phyloP scores from a whole-genome alignment of 1,140 invertebrate genomes.

The Trichonephila inaurata region DNA sequence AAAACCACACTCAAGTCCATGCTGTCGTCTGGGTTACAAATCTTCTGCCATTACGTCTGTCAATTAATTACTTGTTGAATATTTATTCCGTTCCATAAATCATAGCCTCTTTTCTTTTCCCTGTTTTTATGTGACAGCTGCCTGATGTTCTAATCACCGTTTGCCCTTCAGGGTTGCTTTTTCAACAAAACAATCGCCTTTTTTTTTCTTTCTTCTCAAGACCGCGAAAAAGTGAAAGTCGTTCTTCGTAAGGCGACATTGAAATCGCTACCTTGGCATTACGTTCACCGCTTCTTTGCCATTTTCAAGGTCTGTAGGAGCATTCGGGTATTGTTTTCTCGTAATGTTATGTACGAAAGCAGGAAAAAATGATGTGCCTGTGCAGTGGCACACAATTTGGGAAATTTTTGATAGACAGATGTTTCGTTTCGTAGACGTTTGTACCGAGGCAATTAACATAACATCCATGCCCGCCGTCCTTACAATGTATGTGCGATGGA shows the following conservation, averaged over 20 bases:
- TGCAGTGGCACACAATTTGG: background rate
- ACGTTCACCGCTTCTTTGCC: background rate
- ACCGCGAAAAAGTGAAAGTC: slow-evolving; percentile 15
- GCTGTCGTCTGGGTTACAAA: background rate
- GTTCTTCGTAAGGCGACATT: background rate
- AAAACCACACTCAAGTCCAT: too few species aligned
- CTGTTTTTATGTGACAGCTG: background rate
- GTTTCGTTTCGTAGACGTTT: background rate
- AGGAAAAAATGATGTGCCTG: background rate
- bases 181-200: background rate
- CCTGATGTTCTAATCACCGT: background rate
- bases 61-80: slow-evolving; percentile 8
- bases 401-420: background rate
- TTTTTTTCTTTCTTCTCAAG: background rate
- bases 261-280: slow-evolving; percentile 23
- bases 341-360: background rate
- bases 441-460: too few species aligned
- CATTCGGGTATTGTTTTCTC: slow-evolving; percentile 7
- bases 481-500: too few species aligned
- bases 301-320: background rate
- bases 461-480: too few species aligned
- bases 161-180: background rate
- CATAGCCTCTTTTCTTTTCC: background rate
- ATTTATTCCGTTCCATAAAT: background rate
- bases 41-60: background rate